Evolutionary conservation across 2,113 vertebrate genomes (phyloP), one percentile per base, ranked within the genome.

Genomic region (Plotosus lineatus): DNA sequence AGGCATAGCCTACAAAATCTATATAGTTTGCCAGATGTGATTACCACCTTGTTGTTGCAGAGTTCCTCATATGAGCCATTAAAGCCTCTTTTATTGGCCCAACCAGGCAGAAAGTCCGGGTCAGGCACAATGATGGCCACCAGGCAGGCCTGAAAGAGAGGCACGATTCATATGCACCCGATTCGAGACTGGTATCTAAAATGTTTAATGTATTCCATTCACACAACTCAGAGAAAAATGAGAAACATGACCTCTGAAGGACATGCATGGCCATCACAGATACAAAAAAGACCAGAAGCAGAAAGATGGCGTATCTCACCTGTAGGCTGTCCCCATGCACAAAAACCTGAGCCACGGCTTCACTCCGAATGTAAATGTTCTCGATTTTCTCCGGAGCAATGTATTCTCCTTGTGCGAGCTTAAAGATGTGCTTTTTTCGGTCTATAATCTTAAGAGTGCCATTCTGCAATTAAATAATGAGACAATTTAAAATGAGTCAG

Each of bases 311-410:
- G 26, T 23, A 36, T 36, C 90, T 76, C 77, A 98, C 98, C 96
- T 99, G 95, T 85, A 99, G 90, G 79, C 97, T 98, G 53, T 99
- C 98, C 21, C 98, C 98, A 7, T 99, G 92, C 26, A 99, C 95
- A 87, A 97, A 99, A 82, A 96, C 92, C 86, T 99, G 97, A 11
- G 91, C 94, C 71, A 98, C 87, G 0, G 94, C 93, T 66, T 97
- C 95, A 81, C 95, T 95, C 60, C 94, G 94, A 55, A 88, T 38
- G 85, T 99, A 99, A n/a, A 97, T 58, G 0, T 93, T 98, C 86
- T 99, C 98, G 74, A 99, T 98, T 92, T 98, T 99, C 88, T 99
- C 98, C 0, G 98, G 98, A 50, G 97, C 97, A 60, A 99, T 97
- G 92, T 99, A 99, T 84, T 99, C 98, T 87, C 98, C 98, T 87